Percentiles rank a stretch among this genome's conserved stretches.
These are phyloP conservation scores for Atethmia centrago DNA, from an alignment of 2,888 invertebrate species.

Conservation along the genomic window DNA sequence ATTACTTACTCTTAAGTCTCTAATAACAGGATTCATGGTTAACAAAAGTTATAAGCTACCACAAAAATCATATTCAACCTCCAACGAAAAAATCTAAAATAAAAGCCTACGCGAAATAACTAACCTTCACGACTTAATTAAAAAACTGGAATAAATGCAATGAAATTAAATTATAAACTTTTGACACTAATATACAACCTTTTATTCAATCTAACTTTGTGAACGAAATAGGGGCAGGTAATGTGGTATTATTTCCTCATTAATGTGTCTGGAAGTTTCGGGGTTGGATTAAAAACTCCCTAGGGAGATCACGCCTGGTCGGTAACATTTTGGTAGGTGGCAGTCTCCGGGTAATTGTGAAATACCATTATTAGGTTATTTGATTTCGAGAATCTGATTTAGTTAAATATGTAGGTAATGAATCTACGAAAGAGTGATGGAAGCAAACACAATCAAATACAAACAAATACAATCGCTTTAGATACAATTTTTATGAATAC, in stretches of 20 bases:
- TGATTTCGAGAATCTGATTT: background rate
- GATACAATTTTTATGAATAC: too few relatives aligned
- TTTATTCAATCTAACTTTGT: constrained; percentile 89
- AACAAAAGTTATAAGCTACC: constrained; percentile 27
- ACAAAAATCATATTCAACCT: constrained; percentile 42
- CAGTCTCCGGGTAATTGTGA: constrained; percentile 43
- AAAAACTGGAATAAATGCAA: constrained; percentile 68
- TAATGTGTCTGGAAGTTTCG: constrained; percentile 84
- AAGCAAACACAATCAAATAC: too few relatives aligned
- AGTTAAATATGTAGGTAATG: background rate
- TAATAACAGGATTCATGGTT: background rate
- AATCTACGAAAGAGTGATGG: background rate
- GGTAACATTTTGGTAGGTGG: constrained; percentile 72
- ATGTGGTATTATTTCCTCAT: constrained; percentile 88
- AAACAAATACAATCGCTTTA: background rate
- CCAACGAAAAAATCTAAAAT: constrained; percentile 30
- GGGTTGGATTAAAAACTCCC: constrained; percentile 87
- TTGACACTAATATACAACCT: constrained; percentile 81
- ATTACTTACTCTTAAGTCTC: background rate
- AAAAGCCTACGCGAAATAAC: constrained; percentile 37
- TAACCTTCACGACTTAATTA: constrained; percentile 52
- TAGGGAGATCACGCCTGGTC: constrained; percentile 79
- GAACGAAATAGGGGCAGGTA: constrained; percentile 82
- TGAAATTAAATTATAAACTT: constrained; percentile 86
- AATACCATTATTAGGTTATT: constrained; percentile 31